These are phyloP conservation scores for Eupeodes latifasciatus DNA, from an alignment of 2,888 invertebrate genomes.

Conservation along the genomic window DNA sequence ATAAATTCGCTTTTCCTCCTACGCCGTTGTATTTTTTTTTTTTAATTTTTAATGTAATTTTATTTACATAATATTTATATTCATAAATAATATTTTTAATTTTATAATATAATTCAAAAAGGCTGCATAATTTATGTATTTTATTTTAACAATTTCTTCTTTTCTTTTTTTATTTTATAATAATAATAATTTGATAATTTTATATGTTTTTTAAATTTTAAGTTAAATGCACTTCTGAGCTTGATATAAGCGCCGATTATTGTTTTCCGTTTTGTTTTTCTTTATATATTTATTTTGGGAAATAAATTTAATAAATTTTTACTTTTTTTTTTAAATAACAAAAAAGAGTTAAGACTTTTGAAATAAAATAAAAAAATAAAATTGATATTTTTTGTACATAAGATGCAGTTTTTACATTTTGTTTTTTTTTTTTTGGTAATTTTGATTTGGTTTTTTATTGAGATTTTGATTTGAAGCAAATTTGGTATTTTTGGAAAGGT, in stretches of 20 bases:
- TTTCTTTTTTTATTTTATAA: constrained; percentile 5
- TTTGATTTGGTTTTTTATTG: constrained; percentile 41
- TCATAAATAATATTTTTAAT: constrained; percentile 32
- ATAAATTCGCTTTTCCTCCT: constrained; percentile 74
- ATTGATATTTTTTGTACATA: constrained; percentile 38
- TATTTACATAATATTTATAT: constrained; percentile 54
- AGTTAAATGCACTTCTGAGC: constrained; percentile 76
- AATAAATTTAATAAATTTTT: background rate
- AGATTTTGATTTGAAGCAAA: constrained; percentile 35
- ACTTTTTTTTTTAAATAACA: background rate
- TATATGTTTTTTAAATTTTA: constrained; percentile 40
- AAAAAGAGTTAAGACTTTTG: background rate
- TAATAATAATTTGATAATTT: constrained; percentile 27
- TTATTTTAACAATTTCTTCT: constrained; percentile 19
- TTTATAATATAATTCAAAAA: constrained; percentile 54
- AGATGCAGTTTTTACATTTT: constrained; percentile 29
- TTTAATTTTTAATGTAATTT: constrained; percentile 49
- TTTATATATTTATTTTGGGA: constrained; percentile 27
- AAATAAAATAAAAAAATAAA: background rate
- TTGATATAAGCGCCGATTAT: constrained; percentile 83
- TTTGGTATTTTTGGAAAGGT: background rate
- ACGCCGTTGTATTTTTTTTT: constrained; percentile 20
- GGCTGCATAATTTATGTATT: constrained; percentile 57
- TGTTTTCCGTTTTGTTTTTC: constrained; percentile 80
- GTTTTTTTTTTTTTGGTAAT: constrained; percentile 10